A percentile compares a stretch with the other conserved stretches of the same genome.
Evolutionary conservation across 2,888 invertebrate genomes (phyloP).

Genomic region (Campaea margaritaria): DNA sequence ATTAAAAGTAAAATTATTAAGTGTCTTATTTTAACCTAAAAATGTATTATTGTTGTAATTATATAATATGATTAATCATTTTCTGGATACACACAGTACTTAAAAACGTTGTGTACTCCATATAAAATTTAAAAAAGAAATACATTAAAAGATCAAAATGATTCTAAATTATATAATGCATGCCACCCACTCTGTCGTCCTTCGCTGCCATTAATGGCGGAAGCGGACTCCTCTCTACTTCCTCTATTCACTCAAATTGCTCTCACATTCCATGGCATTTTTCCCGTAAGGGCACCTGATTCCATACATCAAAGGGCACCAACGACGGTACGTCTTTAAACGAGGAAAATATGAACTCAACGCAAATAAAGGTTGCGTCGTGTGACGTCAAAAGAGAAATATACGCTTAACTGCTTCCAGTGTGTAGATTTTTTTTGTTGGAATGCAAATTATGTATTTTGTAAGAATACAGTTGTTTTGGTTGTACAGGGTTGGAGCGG

Average conservation of each 20-base stretch:
- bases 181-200: background rate
- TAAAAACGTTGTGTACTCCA: too few species aligned
- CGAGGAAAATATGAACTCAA: slow-evolving; percentile 45
- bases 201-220: slow-evolving; percentile 17
- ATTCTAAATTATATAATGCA: background rate
- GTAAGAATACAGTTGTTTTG: too few species aligned
- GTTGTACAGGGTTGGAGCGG: too few species aligned
- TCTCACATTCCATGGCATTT: slow-evolving; percentile 38
- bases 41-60: too few species aligned
- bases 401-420: slow-evolving; percentile 32
- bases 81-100: too few species aligned
- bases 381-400: slow-evolving; percentile 45
- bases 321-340: slow-evolving; percentile 34
- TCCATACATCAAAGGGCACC: slow-evolving; percentile 41
- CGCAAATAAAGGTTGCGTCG: slow-evolving; percentile 45
- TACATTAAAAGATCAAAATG: background rate
- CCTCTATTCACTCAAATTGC: slow-evolving; percentile 35
- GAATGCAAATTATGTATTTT: background rate
- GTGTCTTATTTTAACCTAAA: too few species aligned
- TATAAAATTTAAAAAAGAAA: too few species aligned
- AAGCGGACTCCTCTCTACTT: slow-evolving; percentile 31
- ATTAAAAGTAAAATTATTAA: too few species aligned
- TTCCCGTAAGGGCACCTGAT: slow-evolving; percentile 40
- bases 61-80: too few species aligned
- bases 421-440: slow-evolving; percentile 6